Base-by-base conservation (phyloP, 2,888 invertebrate genomes). In the Nezara viridula region DNA sequence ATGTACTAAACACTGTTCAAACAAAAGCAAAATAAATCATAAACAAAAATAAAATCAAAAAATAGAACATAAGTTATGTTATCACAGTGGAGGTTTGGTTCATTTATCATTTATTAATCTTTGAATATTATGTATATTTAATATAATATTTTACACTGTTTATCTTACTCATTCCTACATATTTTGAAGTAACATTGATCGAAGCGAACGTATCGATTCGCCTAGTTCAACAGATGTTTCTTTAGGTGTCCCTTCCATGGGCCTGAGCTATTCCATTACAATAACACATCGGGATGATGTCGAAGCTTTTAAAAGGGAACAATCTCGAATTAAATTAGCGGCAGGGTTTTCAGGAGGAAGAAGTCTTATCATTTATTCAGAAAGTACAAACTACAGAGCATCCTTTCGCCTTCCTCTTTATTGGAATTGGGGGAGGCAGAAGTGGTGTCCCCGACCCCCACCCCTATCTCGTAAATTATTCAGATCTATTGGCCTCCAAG, bases 341-440 rank as follows among this genome's bases (percentile, higher is more conserved):
- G 24, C 44, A 44, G 81, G 81, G 81, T 81, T 77, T 37, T 37
- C 4, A 44, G 44, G 40, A 81, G 81, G 81, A 81, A n/a, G 86
- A 47, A 27, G 27, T 66, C 24, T n/a, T n/a, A 87, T 87, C 47
- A 87, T 87, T 87, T 87, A 87, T 87, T 87, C 87, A 87, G 32
- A 44, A 87, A 16, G 87, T 60, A 73, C 55, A 86, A 87, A 87
- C 87, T 87, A 87, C 87, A 87, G 49, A 86, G 81, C 81, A 81
- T 40, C 87, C 87, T 73, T 73, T 73, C 73, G 60, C 44, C 87
- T 27, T 60, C n/a, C 87, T 66, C 60, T 87, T 87, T 73, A 87
- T 87, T 73, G 60, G 87, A 66, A 66, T 87, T 66, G 87, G 87
- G 60, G 52, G 50, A 40, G 55, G 60, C 6, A 16, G 87, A 66